Evolutionary conservation across 2,797 vertebrate genomes (phyloP).

Genomic region (Amphiprion clarkii): DNA sequence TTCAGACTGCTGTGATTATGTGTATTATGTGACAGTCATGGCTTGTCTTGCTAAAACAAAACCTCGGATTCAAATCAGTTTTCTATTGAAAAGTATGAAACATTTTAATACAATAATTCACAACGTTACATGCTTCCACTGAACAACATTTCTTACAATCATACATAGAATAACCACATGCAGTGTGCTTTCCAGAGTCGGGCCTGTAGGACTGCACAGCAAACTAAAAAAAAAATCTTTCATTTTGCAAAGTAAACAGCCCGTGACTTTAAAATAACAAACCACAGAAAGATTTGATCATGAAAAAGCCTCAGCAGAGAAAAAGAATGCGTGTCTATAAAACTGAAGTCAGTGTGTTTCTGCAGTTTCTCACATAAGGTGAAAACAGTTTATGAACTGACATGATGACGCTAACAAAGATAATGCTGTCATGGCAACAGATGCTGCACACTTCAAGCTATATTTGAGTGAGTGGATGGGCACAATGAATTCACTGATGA

Average conservation of each 20-base stretch:
- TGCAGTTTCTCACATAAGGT: constrained; percentile 16
- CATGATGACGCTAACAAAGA: constrained; percentile 17
- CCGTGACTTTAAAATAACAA: constrained; percentile 47
- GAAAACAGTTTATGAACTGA: constrained; percentile 19
- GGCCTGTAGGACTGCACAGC: constrained; percentile 35
- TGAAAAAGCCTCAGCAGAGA: constrained; percentile 40
- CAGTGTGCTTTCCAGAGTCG: constrained; percentile 57
- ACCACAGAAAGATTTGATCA: constrained; percentile 34
- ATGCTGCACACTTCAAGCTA: constrained; percentile 28
- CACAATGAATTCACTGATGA: constrained; percentile 32
- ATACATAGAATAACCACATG: constrained; percentile 71
- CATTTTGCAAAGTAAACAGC: constrained; percentile 50
- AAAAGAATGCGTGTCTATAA: constrained; percentile 18
- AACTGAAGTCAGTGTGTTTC: constrained; percentile 27
- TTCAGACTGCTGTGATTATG: background rate
- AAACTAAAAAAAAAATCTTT: constrained; percentile 57
- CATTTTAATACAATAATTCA: constrained; percentile 75
- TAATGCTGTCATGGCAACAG: constrained; percentile 19
- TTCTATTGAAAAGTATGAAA: constrained; percentile 80
- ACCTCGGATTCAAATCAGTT: constrained; percentile 12
- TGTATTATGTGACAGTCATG: background rate
- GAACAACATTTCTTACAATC: constrained; percentile 66
- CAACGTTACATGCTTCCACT: constrained; percentile 79
- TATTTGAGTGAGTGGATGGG: constrained; percentile 35
- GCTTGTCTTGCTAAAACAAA: background rate